Conservation (phyloP, 2,113 vertebrate species). For the Trogon melanurus region DNA sequence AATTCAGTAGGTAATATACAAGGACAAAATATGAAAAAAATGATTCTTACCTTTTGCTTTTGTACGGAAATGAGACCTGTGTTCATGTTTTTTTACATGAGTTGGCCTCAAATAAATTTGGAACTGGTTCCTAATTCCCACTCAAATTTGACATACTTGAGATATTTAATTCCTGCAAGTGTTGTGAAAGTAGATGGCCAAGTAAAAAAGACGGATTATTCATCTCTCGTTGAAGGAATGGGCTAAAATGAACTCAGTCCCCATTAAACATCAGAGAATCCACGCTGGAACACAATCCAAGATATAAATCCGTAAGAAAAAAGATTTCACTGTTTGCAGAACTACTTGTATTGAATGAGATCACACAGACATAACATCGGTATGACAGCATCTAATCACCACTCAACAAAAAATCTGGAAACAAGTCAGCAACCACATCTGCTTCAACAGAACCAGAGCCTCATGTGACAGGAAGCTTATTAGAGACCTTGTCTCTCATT, state of each 20-base stretch:
- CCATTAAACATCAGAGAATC: background rate
- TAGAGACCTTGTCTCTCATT: constrained; percentile 36
- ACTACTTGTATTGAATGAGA: constrained; percentile 53
- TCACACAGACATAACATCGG: constrained; percentile 33
- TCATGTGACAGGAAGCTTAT: constrained; percentile 52
- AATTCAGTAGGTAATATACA: background rate
- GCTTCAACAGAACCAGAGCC: constrained; percentile 19
- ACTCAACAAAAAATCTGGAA: constrained; percentile 51
- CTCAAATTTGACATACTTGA: background rate
- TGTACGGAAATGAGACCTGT: background rate
- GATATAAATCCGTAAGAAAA: constrained; percentile 15
- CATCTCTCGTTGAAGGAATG: background rate
- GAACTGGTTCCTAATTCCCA: background rate
- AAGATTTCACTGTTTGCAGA: constrained; percentile 16
- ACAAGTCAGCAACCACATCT: constrained; percentile 53
- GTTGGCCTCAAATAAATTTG: background rate
- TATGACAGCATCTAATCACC: constrained; percentile 38
- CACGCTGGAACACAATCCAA: background rate
- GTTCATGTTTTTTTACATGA: background rate
- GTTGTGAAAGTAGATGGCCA: background rate
- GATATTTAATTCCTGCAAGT: background rate
- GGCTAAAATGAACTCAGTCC: constrained; percentile 12
- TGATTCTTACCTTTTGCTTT: background rate
- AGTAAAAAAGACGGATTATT: background rate
- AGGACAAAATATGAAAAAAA: background rate